Evolutionary conservation across 2,797 vertebrate genomes (phyloP).

Genomic region (Cyclura pinguis): DNA sequence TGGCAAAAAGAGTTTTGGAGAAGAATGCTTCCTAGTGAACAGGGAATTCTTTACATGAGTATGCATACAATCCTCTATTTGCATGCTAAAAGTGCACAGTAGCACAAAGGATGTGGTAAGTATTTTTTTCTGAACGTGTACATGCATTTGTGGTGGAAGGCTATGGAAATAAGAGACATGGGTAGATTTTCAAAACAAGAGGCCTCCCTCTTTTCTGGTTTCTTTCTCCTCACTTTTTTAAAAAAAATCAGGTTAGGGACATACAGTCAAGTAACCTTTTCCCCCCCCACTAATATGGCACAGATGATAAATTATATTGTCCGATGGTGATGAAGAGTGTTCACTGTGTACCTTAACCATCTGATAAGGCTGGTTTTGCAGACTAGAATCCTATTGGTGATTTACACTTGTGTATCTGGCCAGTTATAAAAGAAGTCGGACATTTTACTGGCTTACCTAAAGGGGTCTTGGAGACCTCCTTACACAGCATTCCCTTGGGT

Average conservation of each 20-base stretch:
- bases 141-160: conserved; percentile 44
- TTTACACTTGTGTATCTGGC: no score
- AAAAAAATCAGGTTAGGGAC: not conserved
- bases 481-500: no score
- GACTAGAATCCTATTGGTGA: no score
- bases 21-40: not conserved
- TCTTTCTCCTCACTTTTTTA: no score
- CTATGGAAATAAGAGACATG: not conserved
- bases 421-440: no score
- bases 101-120: not conserved
- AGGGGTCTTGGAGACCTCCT: no score
- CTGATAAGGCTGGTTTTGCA: no score
- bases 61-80: not conserved
- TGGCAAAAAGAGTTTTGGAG: not conserved
- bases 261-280: not conserved
- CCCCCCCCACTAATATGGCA: not conserved
- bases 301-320: not conserved
- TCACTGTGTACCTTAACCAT: no score
- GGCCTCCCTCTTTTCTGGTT: not conserved
- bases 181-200: not conserved
- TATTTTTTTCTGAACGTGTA: not conserved
- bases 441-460: no score
- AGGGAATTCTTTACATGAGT: not conserved
- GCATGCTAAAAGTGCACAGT: not conserved
- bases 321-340: not conserved